Evolutionary conservation across 1,140 invertebrate genomes (phyloP), one percentile per base, ranked within the genome.

Genomic region (Diplogasteroides magnus): DNA sequence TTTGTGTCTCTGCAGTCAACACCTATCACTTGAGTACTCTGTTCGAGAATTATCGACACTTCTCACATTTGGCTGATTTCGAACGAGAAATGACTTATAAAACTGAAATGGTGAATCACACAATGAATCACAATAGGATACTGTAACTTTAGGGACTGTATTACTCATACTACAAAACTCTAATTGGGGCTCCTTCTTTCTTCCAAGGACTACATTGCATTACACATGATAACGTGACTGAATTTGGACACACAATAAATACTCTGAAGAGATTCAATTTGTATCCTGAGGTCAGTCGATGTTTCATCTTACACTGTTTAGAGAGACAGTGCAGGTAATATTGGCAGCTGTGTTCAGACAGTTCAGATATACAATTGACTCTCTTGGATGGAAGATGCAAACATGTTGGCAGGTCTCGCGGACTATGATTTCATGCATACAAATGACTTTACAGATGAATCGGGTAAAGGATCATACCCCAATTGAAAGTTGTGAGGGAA

Each of bases 241-340:
- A 93, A 79, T 90, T 88, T 83, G 90, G 91, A 0, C 86, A 87
- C 64, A 87, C 88, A 29, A 90, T 93, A 28, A 91, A 93, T 84
- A 89, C 90, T 0, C 85, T 91, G 31, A 89, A 90, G 77, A 85
- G 90, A 69, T 93, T 92, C 77, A 92, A 90, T 83, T 85, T 93
- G 55, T 88, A 90, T 79, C 91, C 91, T 61, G 91, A 93, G 87
- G 90, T 93, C 84, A n/a, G n/a, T n/a, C n/a, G n/a, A n/a, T n/a
- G n/a, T n/a, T n/a, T n/a, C n/a, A n/a, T n/a, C n/a, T n/a, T n/a
- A n/a, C n/a, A n/a, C n/a, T n/a, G n/a, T n/a, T n/a, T n/a, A n/a
- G n/a, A n/a, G n/a, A n/a, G n/a, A n/a, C n/a, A n/a, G n/a, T n/a
- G n/a, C 74, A 90, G 89, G 84, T 89, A 6, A 73, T 87, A 19